Percentiles rank a stretch among this genome's conserved stretches.
These are phyloP conservation scores for Isichthys henryi DNA, from an alignment of 2,113 vertebrate species.

Conservation along the genomic window DNA sequence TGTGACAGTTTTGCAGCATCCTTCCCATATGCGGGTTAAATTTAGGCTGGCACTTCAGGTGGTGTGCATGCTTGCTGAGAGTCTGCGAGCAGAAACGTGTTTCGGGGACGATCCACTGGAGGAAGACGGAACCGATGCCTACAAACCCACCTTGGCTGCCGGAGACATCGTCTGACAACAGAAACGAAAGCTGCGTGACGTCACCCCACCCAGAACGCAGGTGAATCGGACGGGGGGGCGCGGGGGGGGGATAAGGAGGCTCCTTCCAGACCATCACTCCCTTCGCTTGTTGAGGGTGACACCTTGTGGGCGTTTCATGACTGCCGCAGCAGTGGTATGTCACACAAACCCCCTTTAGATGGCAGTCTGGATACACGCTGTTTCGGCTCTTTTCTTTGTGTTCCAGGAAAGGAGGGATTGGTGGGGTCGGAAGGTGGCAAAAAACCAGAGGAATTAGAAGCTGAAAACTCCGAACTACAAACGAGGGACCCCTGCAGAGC, in stretches of 20 bases:
- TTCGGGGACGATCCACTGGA: not conserved
- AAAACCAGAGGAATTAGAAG: not conserved
- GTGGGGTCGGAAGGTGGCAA: not conserved
- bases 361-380: conserved; percentile 17
- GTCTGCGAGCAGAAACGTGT: not conserved
- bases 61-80: not conserved
- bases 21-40: not conserved
- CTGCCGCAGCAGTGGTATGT: conserved; percentile 21
- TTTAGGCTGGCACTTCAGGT: not conserved
- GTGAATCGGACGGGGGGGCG: not conserved
- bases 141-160: not conserved
- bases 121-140: not conserved
- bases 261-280: not conserved
- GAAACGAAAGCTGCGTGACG: not conserved
- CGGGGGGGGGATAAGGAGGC: not conserved
- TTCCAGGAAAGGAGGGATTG: not conserved
- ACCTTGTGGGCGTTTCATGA: conserved; percentile 55
- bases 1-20: not conserved
- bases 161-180: not conserved
- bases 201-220: not conserved
- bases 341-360: conserved; percentile 28
- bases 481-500: not conserved
- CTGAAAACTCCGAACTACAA: not conserved
- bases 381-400: conserved; percentile 32
- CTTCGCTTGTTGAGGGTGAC: conserved; percentile 55